Percentiles rank a stretch among this genome's conserved stretches.
These are phyloP conservation scores for Manacus vitellinus DNA, from an alignment of 2,113 vertebrate species.

Conservation along the genomic window DNA sequence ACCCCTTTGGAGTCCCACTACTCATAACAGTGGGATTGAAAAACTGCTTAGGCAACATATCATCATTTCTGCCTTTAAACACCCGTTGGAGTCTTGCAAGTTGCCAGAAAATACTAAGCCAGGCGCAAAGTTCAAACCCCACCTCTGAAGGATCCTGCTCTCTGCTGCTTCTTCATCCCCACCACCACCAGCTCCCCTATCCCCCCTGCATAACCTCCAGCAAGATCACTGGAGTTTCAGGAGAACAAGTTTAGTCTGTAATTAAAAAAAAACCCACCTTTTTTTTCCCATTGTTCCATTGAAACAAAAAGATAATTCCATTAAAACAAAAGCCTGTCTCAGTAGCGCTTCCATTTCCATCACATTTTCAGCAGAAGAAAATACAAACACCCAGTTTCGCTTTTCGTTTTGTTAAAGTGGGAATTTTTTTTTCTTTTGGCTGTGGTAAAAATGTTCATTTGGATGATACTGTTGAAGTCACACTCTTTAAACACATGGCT, in stretches of 20 bases:
- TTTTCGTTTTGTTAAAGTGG: slow-evolving; percentile 5
- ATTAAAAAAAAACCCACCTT: neutral
- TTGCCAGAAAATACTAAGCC: neutral
- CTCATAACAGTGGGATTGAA: neutral
- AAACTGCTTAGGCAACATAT: neutral
- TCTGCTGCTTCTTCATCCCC: neutral
- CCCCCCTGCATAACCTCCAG: neutral
- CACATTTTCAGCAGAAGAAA: slow-evolving; percentile 16
- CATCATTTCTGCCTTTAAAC: neutral
- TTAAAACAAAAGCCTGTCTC: neutral
- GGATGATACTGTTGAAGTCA: slow-evolving; percentile 9
- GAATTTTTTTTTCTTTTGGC: neutral
- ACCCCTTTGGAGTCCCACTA: neutral
- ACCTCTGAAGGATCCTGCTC: neutral
- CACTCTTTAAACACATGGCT: slow-evolving; percentile 41
- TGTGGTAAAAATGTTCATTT: neutral
- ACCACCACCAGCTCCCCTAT: neutral
- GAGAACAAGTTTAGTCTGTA: neutral
- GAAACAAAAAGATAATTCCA: neutral
- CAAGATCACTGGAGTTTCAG: neutral
- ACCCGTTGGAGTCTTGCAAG: neutral
- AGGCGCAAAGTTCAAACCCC: neutral
- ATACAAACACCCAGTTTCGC: neutral
- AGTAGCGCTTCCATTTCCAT: neutral
- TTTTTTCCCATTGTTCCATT: neutral